These are phyloP conservation scores for Cladorhizidae sp. DNA, from an alignment of 37 sponge, comb jelly and placozoan genomes.

Conservation along the genomic window DNA sequence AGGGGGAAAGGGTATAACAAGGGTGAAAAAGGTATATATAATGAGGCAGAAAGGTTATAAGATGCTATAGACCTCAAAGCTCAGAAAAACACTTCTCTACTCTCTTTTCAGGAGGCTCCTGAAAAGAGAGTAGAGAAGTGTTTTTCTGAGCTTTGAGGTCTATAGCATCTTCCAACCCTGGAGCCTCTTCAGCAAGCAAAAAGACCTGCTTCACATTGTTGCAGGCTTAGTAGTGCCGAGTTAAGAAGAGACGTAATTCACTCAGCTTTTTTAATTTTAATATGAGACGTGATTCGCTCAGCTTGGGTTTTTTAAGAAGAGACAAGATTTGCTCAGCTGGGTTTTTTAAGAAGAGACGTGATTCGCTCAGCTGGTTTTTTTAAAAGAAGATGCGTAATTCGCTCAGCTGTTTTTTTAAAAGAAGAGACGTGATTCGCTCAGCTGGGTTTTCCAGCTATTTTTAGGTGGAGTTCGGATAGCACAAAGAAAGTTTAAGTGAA, in stretches of 20 bases:
- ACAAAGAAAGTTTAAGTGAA: slow-evolving; percentile 33
- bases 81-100: slow-evolving; percentile 1
- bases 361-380: too few species aligned
- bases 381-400: too few species aligned
- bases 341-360: too few species aligned
- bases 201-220: slow-evolving; percentile 27
- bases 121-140: slow-evolving; percentile 21
- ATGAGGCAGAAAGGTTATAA: neutral
- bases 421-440: slow-evolving; percentile 43
- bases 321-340: too few species aligned
- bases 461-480: slow-evolving; percentile 48
- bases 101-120: slow-evolving; percentile 28
- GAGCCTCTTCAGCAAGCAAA: slow-evolving; percentile 8
- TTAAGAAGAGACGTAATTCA: too few species aligned
- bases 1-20: too few species aligned
- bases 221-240: slow-evolving; percentile 33
- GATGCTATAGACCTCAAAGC: slow-evolving; percentile 7
- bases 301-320: too few species aligned
- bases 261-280: too few species aligned
- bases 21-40: too few species aligned
- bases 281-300: too few species aligned
- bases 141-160: neutral
- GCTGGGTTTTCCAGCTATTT: slow-evolving; percentile 49
- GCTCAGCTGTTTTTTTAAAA: too few species aligned
- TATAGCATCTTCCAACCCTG: slow-evolving; percentile 15